Evolutionary conservation across 2,113 vertebrate species (phyloP).

Genomic region (Neodontobutis hainanensis): DNA sequence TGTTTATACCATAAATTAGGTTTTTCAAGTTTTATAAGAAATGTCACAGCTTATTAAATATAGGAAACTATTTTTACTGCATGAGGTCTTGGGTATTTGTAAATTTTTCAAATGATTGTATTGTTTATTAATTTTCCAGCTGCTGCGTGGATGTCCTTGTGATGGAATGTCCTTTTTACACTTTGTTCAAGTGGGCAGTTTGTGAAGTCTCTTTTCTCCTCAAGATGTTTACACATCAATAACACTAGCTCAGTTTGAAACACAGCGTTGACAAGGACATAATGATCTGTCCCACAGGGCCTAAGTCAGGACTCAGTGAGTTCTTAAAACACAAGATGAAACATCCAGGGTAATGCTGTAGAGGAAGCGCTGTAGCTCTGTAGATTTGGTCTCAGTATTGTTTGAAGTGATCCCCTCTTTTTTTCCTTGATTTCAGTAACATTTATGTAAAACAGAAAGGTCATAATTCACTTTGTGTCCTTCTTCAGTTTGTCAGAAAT

Average conservation of each 20-base stretch:
- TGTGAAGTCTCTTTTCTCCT: conserved; percentile 69
- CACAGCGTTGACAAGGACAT: conserved; percentile 75
- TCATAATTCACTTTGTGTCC: conserved; percentile 41
- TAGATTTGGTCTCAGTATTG: conserved; percentile 50
- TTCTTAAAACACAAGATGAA: conserved; percentile 47
- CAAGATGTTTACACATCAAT: conserved; percentile 78
- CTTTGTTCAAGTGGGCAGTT: conserved; percentile 68
- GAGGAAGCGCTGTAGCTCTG: conserved; percentile 41
- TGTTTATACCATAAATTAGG: neutral
- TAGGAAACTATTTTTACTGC: too few relatives aligned
- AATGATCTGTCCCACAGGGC: conserved; percentile 72
- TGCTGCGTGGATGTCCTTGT: conserved; percentile 57
- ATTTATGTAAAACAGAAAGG: conserved; percentile 14
- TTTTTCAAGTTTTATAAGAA: neutral
- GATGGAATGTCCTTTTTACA: conserved; percentile 68
- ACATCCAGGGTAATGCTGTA: conserved; percentile 50
- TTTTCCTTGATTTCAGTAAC: conserved; percentile 35
- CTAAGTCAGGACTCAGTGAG: conserved; percentile 51
- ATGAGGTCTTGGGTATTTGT: too few relatives aligned
- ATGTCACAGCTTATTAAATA: neutral
- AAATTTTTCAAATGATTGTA: neutral
- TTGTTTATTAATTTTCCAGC: neutral
- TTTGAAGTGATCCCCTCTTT: conserved; percentile 50
- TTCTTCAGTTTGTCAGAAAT: conserved; percentile 13
- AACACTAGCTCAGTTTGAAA: conserved; percentile 68